Percentiles rank a stretch among this genome's conserved stretches.
Conservation (phyloP, 92 coral and sea anemone species). For the Palythoa heliodiscus region DNA sequence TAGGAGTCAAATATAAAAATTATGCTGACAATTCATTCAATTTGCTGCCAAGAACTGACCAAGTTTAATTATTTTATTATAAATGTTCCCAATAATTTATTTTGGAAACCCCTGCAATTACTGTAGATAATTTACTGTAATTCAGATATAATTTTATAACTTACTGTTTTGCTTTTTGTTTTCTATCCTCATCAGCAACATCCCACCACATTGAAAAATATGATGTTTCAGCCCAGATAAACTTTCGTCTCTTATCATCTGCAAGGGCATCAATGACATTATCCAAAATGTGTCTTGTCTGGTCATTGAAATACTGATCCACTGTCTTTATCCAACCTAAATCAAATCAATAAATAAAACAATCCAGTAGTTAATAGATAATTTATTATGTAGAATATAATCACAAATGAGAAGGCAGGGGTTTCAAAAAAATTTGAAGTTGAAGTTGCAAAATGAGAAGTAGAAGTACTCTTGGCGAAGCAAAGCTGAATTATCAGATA, state of each 20-base stretch:
- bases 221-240: constrained; percentile 99
- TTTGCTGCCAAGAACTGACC: no score
- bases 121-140: no score
- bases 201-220: constrained; percentile 99
- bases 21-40: no score
- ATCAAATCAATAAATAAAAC: neutral
- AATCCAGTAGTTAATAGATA: neutral
- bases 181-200: constrained; percentile 75
- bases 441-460: no score
- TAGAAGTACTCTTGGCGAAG: no score
- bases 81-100: no score
- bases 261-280: constrained; percentile 91
- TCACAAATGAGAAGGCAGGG: no score
- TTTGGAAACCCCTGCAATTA: no score
- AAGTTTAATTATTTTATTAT: no score
- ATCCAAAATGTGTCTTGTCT: constrained; percentile 87
- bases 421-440: no score
- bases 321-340: constrained; percentile 97
- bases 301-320: constrained; percentile 84
- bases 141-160: neutral
- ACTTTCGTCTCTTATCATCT: constrained; percentile 75
- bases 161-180: constrained; percentile 76
- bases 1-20: no score
- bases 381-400: neutral
- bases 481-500: no score